Evolutionary conservation across 2,888 invertebrate species (phyloP), one percentile per base, ranked within the genome.

Genomic region (Holacanthella duospinosa): DNA sequence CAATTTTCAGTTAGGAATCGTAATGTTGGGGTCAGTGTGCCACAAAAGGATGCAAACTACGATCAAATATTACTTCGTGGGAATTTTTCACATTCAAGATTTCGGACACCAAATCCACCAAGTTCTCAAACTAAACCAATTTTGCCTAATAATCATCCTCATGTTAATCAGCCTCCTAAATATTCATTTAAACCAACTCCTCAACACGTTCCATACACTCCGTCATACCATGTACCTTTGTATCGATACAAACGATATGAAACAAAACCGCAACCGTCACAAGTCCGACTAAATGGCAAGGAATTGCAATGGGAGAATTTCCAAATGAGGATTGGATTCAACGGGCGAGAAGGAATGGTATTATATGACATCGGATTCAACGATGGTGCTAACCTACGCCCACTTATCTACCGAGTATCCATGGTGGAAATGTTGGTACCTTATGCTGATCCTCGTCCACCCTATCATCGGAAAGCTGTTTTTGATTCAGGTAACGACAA

Each of bases 351-450:
- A 60, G 71, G 71, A 3, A 28, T 71, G 3, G 64, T 67, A n/a
- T 55, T 71, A 1, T 66, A 71, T 48, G 63, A 71, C 56, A 56
- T 71, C 26, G 55, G 63, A 0, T 71, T 66, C 55, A 54, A 61
- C 29, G 71, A 71, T 57, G 68, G 65, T 1, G 57, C 54, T 6
- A 58, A 54, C 21, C 29, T 58, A 1, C 29, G 66, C 2, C 67
- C 67, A 19, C 21, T 71, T 0, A 56, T 71, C 36, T 71, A 71
- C 43, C 55, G 69, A 36, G 44, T 64, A 3, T 65, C 69, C 1
- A n/a, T 71, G 48, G 48, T 21, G 4, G 71, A 71, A 64, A 68
- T 70, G 68, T 58, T 67, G 9, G 66, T 71, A 12, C 68, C 71
- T 0, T 70, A 71, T 44, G 70, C 64, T 0, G 71, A 71, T 29